Evolutionary conservation across 2,797 vertebrate species (phyloP).

Genomic region (Sebastes taczanowskii): DNA sequence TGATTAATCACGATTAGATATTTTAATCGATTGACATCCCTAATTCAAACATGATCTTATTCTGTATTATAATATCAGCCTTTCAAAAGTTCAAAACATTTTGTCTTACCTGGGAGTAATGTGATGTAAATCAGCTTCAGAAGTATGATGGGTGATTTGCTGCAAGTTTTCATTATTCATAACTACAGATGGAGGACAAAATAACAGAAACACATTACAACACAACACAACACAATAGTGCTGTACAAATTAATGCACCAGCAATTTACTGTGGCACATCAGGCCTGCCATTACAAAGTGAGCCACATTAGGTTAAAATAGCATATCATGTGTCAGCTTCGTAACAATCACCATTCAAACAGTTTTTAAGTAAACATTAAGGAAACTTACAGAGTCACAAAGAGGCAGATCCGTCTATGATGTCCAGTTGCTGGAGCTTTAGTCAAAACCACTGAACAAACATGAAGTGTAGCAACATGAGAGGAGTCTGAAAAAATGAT

Average conservation of each 20-base stretch:
- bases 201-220: not conserved
- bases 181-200: not conserved
- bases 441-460: not conserved
- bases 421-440: not conserved
- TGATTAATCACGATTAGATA: too few relatives aligned
- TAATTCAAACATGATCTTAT: too few relatives aligned
- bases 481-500: not conserved
- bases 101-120: slow-evolving; percentile 52
- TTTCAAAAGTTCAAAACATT: not conserved
- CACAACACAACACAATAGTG: not conserved
- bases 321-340: not conserved
- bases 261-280: not conserved
- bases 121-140: slow-evolving; percentile 28
- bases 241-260: not conserved
- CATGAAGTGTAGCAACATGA: not conserved
- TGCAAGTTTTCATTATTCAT: slow-evolving; percentile 18
- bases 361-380: not conserved
- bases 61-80: not conserved
- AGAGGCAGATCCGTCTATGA: not conserved
- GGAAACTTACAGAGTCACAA: not conserved
- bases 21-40: accelerated
- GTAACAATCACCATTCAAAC: too few relatives aligned
- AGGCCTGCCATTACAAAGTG: not conserved
- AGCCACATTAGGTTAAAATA: not conserved
- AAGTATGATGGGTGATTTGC: not conserved